Evolutionary conservation across 2,888 invertebrate genomes (phyloP).

Genomic region (Sesamia inferens): DNA sequence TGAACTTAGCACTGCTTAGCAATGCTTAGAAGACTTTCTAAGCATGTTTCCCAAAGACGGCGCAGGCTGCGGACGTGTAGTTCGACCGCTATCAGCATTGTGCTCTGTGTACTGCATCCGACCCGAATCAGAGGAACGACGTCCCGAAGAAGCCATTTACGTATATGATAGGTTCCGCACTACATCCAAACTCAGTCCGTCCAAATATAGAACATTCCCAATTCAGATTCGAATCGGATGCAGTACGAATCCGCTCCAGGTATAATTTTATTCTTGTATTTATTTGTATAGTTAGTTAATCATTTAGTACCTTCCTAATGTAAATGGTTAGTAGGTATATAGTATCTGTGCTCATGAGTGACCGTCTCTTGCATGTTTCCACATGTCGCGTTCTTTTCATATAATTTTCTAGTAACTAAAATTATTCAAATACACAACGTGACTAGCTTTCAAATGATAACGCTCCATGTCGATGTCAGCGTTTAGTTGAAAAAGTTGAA

Average conservation of each 20-base stretch:
- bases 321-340: background rate
- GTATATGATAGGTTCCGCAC: too few relatives aligned
- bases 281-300: background rate
- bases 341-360: background rate
- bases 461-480: background rate
- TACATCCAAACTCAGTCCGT: too few relatives aligned
- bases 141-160: too few relatives aligned
- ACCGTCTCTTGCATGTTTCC: background rate
- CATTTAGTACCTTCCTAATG: background rate
- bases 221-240: too few relatives aligned
- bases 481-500: constrained; percentile 14
- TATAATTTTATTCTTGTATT: background rate
- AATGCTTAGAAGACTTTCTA: too few relatives aligned
- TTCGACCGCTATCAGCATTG: background rate
- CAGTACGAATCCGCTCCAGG: too few relatives aligned
- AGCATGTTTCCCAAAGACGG: background rate
- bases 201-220: too few relatives aligned
- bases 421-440: constrained; percentile 6
- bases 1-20: background rate
- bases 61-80: too few relatives aligned
- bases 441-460: constrained; percentile 15
- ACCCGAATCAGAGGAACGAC: too few relatives aligned
- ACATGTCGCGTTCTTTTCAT: background rate
- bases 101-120: too few relatives aligned
- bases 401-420: background rate